Base-by-base conservation (phyloP, 2,888 invertebrate genomes). In the Torymus aiolomorphi region DNA sequence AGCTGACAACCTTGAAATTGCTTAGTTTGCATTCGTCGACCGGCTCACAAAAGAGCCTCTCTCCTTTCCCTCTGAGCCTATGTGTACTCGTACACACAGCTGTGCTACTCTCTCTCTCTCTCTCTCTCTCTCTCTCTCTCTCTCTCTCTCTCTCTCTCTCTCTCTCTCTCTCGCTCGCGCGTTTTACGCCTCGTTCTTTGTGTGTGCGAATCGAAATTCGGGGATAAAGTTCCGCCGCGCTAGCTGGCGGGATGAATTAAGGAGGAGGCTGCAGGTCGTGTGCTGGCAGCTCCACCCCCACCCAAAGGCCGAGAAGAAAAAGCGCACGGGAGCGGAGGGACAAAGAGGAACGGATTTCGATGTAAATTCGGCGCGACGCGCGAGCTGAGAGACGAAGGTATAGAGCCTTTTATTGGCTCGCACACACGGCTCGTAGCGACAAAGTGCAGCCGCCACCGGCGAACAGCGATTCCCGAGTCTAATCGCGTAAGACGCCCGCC, bases 311-410 rank as follows among this genome's bases (percentile, higher is more conserved):
- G 13, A 75, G 80, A 76, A 74, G 77, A 74, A 83, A 80, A 76
- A 82, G 81, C 71, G 8, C 42, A 42, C 42, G 24, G 76, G 75
- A 71, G 14, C 10, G 3, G 24, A 20, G 14, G 65, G 71, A 72
- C 78, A 72, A 81, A 81, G 82, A 82, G 80, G 82, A 79, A 81
- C 81, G 84, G 82, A 85, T 85, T 85, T 85, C 72, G 82, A 85
- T 84, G 84, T 83, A 84, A 85, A 85, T 85, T 80, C 82, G 81
- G 84, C 54, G 20, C 42, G 59, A n/a, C 42, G 62, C 49, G 8
- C 16, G 20, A 20, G 20, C 20, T 20, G 18, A n/a, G 20, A 16
- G 5, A n/a, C n/a, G 16, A 51, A 12, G 11, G 57, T 56, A 20
- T 20, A 1, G 18, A 8, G 54, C 57, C 54, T 67, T 67, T 67